Percentiles rank a stretch among this genome's conserved stretches.
phyloP scores from a whole-genome alignment of 2,113 vertebrate species.

The Myiozetetes cayanensis region DNA sequence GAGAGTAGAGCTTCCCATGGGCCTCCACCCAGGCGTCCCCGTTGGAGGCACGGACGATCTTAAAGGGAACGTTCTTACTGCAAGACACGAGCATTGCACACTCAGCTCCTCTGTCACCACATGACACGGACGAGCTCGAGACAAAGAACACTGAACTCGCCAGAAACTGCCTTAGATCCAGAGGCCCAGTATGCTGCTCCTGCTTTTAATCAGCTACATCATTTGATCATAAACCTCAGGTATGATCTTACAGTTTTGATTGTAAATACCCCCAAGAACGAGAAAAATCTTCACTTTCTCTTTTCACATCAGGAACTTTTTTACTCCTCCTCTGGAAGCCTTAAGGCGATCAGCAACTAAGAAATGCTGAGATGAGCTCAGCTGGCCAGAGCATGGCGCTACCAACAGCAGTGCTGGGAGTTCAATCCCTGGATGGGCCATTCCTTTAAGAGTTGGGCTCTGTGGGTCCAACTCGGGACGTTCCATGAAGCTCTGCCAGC shows the following conservation, averaged over 20 bases:
- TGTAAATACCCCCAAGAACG: accelerated
- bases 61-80: constrained; percentile 96
- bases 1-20: constrained; percentile 95
- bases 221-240: background rate
- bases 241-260: accelerated
- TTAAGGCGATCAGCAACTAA: background rate
- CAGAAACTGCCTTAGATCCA: background rate
- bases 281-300: background rate
- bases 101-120: background rate
- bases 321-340: background rate
- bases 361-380: background rate
- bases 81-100: background rate
- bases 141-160: background rate
- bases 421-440: background rate
- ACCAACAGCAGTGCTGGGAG: background rate
- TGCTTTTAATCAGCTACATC: background rate
- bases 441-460: background rate
- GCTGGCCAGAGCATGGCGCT: background rate
- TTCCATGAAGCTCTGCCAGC: background rate
- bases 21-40: constrained; percentile 98
- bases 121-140: accelerated
- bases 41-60: constrained; percentile 95
- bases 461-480: background rate
- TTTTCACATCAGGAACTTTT: background rate
- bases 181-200: background rate